A percentile compares a stretch with the other conserved stretches of the same genome.
Conservation (phyloP, 37 sponge, comb jelly and placozoan genomes). For the Cladorhizidae sp. region DNA sequence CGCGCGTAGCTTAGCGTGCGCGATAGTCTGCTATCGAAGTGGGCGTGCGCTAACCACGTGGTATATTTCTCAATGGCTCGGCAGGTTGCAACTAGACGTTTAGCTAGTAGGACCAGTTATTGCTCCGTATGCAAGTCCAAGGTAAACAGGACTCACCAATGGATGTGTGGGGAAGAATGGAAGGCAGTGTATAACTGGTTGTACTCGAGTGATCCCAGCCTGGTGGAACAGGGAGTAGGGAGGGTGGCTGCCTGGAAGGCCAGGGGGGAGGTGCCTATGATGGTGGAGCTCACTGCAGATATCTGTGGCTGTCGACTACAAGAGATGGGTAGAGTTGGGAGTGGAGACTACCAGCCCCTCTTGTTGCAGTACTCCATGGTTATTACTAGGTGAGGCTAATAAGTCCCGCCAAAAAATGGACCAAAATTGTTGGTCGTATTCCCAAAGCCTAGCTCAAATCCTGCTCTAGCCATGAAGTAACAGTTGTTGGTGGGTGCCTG, state of each 20-base stretch:
- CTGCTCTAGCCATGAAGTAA: no score
- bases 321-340: not conserved
- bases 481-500: no score
- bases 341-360: not conserved
- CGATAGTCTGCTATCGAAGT: no score
- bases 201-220: constrained; percentile 15
- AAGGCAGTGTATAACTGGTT: constrained; percentile 35
- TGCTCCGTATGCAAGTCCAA: no score
- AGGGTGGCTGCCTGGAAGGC: constrained; percentile 62
- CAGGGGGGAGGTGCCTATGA: constrained; percentile 34
- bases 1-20: no score
- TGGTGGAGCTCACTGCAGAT: constrained; percentile 52
- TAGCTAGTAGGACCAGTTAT: no score
- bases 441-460: not conserved
- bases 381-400: constrained; percentile 24
- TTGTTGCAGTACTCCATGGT: constrained; percentile 35
- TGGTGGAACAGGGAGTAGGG: constrained; percentile 6
- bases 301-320: constrained; percentile 12
- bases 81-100: no score
- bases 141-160: no score
- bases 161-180: constrained; percentile 31
- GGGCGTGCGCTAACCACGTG: no score
- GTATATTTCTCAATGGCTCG: no score
- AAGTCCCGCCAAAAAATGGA: not conserved
- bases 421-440: not conserved